phyloP scores from a whole-genome alignment of 2,888 invertebrate genomes.

The Mythimna impura region DNA sequence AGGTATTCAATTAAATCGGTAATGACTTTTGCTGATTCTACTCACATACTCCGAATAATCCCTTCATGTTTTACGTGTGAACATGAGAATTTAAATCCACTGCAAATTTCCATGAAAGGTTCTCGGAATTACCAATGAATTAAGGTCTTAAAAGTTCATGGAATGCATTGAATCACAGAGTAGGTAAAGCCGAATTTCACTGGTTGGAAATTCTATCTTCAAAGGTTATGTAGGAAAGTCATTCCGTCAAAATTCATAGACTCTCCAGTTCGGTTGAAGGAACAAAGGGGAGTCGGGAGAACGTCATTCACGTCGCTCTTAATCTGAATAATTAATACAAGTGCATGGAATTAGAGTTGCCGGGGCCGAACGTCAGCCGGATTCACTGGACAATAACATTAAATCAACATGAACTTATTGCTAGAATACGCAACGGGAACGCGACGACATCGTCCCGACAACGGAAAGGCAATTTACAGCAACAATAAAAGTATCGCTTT shows the following conservation, averaged over 20 bases:
- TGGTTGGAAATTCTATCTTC: neutral
- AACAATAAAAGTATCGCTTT: slow-evolving; percentile 88
- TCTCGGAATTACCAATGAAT: neutral
- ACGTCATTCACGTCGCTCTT: slow-evolving; percentile 16
- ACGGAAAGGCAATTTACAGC: slow-evolving; percentile 83
- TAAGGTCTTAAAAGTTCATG: slow-evolving; percentile 1
- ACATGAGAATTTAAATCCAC: slow-evolving; percentile 15
- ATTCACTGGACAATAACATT: slow-evolving; percentile 79
- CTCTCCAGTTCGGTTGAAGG: slow-evolving; percentile 4
- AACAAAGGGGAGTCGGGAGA: slow-evolving; percentile 18
- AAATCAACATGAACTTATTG: slow-evolving; percentile 82
- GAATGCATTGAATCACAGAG: slow-evolving; percentile 1
- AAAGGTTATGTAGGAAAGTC: neutral
- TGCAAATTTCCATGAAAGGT: slow-evolving; percentile 1
- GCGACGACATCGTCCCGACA: slow-evolving; percentile 80
- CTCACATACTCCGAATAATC: slow-evolving; percentile 2
- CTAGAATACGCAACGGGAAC: slow-evolving; percentile 75
- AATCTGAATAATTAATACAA: slow-evolving; percentile 50
- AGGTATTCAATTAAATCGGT: slow-evolving; percentile 12
- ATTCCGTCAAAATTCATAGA: slow-evolving; percentile 9
- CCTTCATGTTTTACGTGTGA: slow-evolving; percentile 21
- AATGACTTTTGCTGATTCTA: slow-evolving; percentile 19
- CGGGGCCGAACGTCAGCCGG: slow-evolving; percentile 54
- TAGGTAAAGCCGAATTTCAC: neutral
- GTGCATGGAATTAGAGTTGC: slow-evolving; percentile 49